Percentiles rank a stretch among this genome's conserved stretches.
Conservation (phyloP, 2,888 invertebrate genomes). For the Heliconius aoede region DNA sequence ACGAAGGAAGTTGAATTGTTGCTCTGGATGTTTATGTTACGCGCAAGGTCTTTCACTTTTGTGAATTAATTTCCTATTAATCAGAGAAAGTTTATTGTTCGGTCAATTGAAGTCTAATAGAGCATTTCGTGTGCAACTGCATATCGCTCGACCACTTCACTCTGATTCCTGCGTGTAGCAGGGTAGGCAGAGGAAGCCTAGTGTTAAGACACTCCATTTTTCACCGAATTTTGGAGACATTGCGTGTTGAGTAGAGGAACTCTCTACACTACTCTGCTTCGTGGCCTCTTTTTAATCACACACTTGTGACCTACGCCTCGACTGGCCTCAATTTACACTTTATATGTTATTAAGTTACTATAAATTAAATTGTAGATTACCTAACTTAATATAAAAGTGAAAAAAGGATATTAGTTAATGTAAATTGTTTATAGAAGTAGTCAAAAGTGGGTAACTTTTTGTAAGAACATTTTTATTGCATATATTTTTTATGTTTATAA, state of each 20-base stretch:
- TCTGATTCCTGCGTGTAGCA: no score
- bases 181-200: no score
- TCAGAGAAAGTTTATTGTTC: slow-evolving; percentile 50
- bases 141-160: slow-evolving; percentile 8
- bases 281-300: no score
- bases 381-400: neutral
- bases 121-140: slow-evolving; percentile 20
- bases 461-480: no score
- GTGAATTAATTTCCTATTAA: slow-evolving; percentile 53
- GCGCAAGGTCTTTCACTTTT: slow-evolving; percentile 59
- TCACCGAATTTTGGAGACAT: no score
- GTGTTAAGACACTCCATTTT: no score
- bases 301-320: no score
- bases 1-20: slow-evolving; percentile 48
- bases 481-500: no score
- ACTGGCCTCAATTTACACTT: no score
- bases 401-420: neutral
- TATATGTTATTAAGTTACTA: neutral
- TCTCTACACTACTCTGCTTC: no score
- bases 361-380: neutral
- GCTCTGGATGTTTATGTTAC: slow-evolving; percentile 51
- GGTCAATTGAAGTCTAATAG: slow-evolving; percentile 28
- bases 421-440: neutral
- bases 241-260: no score
- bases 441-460: neutral